Evolutionary conservation across 2,888 invertebrate species (phyloP).

Genomic region (Sinopyrophorus schimmeli): DNA sequence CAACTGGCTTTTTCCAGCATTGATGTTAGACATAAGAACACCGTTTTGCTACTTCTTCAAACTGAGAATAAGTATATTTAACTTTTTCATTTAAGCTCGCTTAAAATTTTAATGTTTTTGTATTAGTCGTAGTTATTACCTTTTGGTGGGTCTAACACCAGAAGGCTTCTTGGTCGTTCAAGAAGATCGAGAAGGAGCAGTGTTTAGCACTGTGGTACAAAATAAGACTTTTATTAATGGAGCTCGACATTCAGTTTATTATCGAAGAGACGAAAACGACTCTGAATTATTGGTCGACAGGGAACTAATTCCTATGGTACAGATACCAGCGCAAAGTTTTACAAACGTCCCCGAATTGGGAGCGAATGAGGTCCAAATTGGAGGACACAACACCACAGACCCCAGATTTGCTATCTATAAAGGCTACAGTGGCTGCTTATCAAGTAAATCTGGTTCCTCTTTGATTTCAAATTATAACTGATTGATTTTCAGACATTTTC

Average conservation of each 20-base stretch:
- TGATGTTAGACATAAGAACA: constrained; percentile 76
- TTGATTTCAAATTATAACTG: not conserved
- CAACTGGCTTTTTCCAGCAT: constrained; percentile 86
- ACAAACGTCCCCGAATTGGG: constrained; percentile 70
- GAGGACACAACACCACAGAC: constrained; percentile 83
- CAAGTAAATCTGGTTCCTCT: constrained; percentile 69
- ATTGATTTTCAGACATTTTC: constrained; percentile 70
- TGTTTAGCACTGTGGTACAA: constrained; percentile 73
- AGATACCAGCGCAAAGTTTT: constrained; percentile 69
- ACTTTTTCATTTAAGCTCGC: not conserved
- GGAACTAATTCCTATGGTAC: constrained; percentile 70
- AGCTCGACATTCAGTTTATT: constrained; percentile 76
- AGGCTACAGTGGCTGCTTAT: constrained; percentile 86
- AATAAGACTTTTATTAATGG: constrained; percentile 83
- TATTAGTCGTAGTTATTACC: constrained; percentile 77
- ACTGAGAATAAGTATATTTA: constrained; percentile 72
- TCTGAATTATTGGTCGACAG: constrained; percentile 76
- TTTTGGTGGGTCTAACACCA: constrained; percentile 78
- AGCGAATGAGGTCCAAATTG: constrained; percentile 83
- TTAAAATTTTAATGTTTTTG: constrained; percentile 42
- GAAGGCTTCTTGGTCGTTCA: constrained; percentile 84
- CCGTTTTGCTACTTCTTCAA: constrained; percentile 77
- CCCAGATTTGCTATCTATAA: constrained; percentile 80
- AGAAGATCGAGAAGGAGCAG: constrained; percentile 79
- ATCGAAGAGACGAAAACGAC: constrained; percentile 70